Evolutionary conservation across 2,113 vertebrate genomes (phyloP).

Genomic region (Oophaga pumilio): DNA sequence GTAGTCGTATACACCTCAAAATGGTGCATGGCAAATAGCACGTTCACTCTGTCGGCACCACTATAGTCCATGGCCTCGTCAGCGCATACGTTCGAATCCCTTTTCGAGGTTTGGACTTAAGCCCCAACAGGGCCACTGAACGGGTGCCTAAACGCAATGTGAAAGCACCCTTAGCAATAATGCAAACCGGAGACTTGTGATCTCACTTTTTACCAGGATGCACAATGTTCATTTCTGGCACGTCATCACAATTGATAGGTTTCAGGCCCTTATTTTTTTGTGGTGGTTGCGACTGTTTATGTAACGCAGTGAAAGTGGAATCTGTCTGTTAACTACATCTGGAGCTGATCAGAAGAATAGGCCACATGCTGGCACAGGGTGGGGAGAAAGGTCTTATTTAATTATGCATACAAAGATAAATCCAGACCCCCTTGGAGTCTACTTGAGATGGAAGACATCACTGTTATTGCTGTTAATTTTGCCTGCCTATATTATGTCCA

Average conservation of each 20-base stretch:
- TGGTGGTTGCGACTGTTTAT: constrained; percentile 36
- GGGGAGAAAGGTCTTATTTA: constrained; percentile 61
- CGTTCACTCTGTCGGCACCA: too few species aligned
- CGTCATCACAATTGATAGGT: constrained; percentile 15
- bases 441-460: constrained; percentile 53
- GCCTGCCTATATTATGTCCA: constrained; percentile 44
- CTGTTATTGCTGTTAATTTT: constrained; percentile 38
- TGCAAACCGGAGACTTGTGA: background rate
- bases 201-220: background rate
- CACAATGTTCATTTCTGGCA: background rate
- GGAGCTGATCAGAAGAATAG: constrained; percentile 62
- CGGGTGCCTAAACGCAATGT: too few species aligned
- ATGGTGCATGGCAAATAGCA: too few species aligned
- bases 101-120: too few species aligned
- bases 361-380: constrained; percentile 54
- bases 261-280: constrained; percentile 37
- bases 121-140: too few species aligned
- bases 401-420: constrained; percentile 60
- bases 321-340: constrained; percentile 64
- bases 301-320: constrained; percentile 39
- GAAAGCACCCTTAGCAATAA: background rate
- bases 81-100: too few species aligned
- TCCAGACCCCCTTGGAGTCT: constrained; percentile 53
- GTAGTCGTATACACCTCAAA: too few species aligned
- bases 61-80: too few species aligned